Evolutionary conservation across 2,797 vertebrate genomes (phyloP), one percentile per base, ranked within the genome.

Genomic region (Sebastes hubbsi): DNA sequence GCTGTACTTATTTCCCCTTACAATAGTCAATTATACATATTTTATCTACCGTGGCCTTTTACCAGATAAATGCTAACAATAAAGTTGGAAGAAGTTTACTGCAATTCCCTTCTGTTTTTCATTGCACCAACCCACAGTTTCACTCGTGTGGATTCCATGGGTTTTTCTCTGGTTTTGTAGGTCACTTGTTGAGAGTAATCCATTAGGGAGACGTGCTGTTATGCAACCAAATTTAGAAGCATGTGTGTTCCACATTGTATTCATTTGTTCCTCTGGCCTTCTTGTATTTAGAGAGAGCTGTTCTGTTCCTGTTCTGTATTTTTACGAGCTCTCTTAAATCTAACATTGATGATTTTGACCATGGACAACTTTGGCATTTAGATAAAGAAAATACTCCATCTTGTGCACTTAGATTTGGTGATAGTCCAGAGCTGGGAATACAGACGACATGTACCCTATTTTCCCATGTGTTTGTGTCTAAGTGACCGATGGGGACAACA

Each of bases 161-260:
- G 56, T 20, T 72, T 65, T 42, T 36, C 56, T 68, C 34, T 72
- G 67, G 58, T 84, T 84, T 84, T 71, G 32, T 81, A 20, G 64
- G 80, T 81, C 73, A 83, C 55, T 79, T 24, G 14, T 62, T 75
- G 9, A 42, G n/a, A 60, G 8, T 13, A 25, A 67, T 72, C 38
- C 78, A 25, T 20, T 22, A 14, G 82, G 80, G 34, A 80, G 12
- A 20, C 14, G 58, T 24, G 18, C 12, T 34, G 75, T 87, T 86
- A 82, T 54, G 59, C 61, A 90, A 82, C 56, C n/a, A 29, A 30
- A 2, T 8, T 69, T 13, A 62, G 61, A 8, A 66, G 60, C 60
- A 76, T 1, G 34, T 42, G 32, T 75, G 32, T 77, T 78, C 56
- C 64, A 20, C 9, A 55, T 58, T 81, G 42, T 49, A 13, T 10